Percentiles rank a stretch among this genome's conserved stretches.
Conservation (phyloP, 2,888 invertebrate species). For the Pegoplata infirma region DNA sequence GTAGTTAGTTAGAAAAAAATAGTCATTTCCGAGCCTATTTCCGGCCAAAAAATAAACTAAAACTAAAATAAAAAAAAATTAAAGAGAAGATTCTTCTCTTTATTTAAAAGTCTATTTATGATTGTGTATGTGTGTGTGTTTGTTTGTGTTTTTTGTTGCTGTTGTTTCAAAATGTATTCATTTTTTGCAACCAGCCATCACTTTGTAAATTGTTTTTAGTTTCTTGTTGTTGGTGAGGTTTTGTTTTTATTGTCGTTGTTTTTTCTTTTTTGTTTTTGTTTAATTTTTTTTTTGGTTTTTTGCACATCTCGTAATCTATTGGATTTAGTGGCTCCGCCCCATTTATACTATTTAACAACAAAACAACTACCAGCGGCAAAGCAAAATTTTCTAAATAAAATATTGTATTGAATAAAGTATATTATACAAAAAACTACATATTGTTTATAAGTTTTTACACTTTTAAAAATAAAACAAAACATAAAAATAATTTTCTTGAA, state of each 20-base stretch:
- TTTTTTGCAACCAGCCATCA: slow-evolving; percentile 28
- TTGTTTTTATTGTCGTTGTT: neutral
- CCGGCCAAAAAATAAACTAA: slow-evolving; percentile 38
- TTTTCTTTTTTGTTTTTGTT: slow-evolving; percentile 14
- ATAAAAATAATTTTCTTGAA: no score
- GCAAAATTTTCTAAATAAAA: slow-evolving; percentile 13
- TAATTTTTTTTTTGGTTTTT: no score
- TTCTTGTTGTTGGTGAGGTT: slow-evolving; percentile 14
- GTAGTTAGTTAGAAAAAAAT: slow-evolving; percentile 25
- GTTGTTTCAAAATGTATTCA: neutral
- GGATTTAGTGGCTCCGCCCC: slow-evolving; percentile 40
- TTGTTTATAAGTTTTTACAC: no score
- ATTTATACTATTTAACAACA: slow-evolving; percentile 36
- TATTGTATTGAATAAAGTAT: neutral
- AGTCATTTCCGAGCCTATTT: slow-evolving; percentile 47
- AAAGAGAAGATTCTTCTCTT: neutral
- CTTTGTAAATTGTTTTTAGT: slow-evolving; percentile 25
- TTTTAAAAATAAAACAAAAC: no score
- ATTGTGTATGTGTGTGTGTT: neutral
- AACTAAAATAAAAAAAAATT: slow-evolving; percentile 7
- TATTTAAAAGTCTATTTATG: neutral
- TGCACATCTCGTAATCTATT: slow-evolving; percentile 35
- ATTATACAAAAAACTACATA: neutral
- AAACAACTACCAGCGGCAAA: slow-evolving; percentile 43
- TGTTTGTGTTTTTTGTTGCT: neutral